These are phyloP conservation scores for Acanthurus leucopareius DNA, from an alignment of 2,797 vertebrate species.

Conservation along the genomic window DNA sequence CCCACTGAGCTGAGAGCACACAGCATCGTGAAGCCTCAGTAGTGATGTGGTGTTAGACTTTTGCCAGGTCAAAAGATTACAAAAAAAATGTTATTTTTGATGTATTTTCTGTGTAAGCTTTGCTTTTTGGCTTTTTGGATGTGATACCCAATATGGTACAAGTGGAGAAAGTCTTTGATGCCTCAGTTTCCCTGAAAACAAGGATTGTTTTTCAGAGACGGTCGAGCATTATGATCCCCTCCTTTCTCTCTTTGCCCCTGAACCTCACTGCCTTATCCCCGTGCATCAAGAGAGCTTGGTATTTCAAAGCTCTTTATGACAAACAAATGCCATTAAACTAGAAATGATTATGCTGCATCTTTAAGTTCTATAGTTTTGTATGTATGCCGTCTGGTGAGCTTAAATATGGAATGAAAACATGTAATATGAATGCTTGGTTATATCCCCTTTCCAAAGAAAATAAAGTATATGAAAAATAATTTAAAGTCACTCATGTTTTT, in stretches of 20 bases:
- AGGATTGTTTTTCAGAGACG: slow-evolving; percentile 58
- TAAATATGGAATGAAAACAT: slow-evolving; percentile 70
- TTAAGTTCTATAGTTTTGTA: slow-evolving; percentile 79
- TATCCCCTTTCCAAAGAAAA: slow-evolving; percentile 85
- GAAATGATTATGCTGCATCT: slow-evolving; percentile 78
- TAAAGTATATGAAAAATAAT: slow-evolving; percentile 82
- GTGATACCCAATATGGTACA: slow-evolving; percentile 73
- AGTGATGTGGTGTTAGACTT: slow-evolving; percentile 75
- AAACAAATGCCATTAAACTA: slow-evolving; percentile 79
- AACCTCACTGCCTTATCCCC: slow-evolving; percentile 82
- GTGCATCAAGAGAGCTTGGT: slow-evolving; percentile 53
- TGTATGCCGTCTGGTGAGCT: slow-evolving; percentile 74
- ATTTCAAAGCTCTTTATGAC: slow-evolving; percentile 61
- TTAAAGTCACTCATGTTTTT: slow-evolving; percentile 3
- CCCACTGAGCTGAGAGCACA: slow-evolving; percentile 79
- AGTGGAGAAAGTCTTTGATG: slow-evolving; percentile 57
- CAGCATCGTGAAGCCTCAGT: slow-evolving; percentile 59
- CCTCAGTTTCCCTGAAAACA: slow-evolving; percentile 63
- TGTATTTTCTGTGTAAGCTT: slow-evolving; percentile 57
- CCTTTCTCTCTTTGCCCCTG: slow-evolving; percentile 51
- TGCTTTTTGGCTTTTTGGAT: slow-evolving; percentile 35
- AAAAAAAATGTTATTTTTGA: slow-evolving; percentile 32
- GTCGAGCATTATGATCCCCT: slow-evolving; percentile 42
- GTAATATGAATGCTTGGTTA: slow-evolving; percentile 84
- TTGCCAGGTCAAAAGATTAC: slow-evolving; percentile 37